These are phyloP conservation scores for Batillaria attramentaria DNA, from an alignment of 1,140 invertebrate genomes.

Conservation along the genomic window DNA sequence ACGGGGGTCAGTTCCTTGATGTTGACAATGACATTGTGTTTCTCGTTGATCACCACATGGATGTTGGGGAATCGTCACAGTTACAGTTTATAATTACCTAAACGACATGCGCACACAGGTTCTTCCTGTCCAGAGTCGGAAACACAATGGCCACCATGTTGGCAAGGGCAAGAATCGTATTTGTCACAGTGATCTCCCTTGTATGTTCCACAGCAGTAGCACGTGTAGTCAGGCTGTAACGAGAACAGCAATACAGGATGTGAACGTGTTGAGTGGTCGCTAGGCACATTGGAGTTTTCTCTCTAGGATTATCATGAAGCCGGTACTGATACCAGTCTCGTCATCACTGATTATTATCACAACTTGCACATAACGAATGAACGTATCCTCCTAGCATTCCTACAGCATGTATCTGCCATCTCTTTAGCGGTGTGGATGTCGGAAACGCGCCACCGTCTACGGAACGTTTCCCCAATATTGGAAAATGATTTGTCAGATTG, in stretches of 20 bases:
- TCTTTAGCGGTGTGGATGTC: too few species aligned
- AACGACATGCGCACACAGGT: conserved; percentile 33
- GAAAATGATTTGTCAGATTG: neutral
- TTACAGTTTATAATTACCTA: conserved; percentile 13
- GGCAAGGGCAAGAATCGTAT: conserved; percentile 40
- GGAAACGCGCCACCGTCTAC: too few species aligned
- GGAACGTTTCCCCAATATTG: too few species aligned
- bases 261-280: neutral
- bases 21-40: neutral
- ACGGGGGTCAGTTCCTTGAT: neutral
- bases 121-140: conserved; percentile 1
- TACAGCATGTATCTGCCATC: too few species aligned
- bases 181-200: conserved; percentile 38
- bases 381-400: too few species aligned
- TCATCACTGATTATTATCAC: too few species aligned
- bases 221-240: conserved; percentile 36
- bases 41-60: neutral
- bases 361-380: neutral
- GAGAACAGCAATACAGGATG: neutral
- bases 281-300: neutral
- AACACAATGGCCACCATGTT: conserved; percentile 34
- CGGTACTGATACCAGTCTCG: too few species aligned
- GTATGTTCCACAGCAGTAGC: conserved; percentile 38
- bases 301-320: too few species aligned
- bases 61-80: neutral